These are phyloP conservation scores for Opisthocomus hoazin DNA, from an alignment of 2,113 vertebrate species.

Conservation along the genomic window DNA sequence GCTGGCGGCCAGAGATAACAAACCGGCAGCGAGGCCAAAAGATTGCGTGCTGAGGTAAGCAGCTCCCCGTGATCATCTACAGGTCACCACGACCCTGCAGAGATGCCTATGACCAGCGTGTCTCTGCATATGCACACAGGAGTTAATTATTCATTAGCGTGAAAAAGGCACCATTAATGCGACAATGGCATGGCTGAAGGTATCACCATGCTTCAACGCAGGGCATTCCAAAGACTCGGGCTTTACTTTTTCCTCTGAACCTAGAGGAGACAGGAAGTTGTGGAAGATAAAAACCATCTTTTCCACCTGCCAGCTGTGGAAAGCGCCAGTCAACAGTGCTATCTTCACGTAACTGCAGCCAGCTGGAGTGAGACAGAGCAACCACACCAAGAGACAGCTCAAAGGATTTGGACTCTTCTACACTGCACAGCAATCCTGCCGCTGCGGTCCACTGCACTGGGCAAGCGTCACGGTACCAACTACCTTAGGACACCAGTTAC, in stretches of 20 bases:
- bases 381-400: not conserved
- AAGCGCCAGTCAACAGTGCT: not conserved
- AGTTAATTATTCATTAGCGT: slow-evolving; percentile 49
- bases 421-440: not conserved
- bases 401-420: not conserved
- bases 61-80: not conserved
- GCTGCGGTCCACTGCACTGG: too few species aligned
- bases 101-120: not conserved
- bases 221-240: not conserved
- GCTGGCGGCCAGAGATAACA: slow-evolving; percentile 22
- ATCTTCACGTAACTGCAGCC: not conserved
- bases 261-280: not conserved
- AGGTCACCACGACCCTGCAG: slow-evolving; percentile 43
- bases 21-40: not conserved
- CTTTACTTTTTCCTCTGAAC: not conserved
- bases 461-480: not conserved
- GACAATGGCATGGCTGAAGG: not conserved
- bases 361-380: not conserved
- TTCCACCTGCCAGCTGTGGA: not conserved
- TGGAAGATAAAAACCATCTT: not conserved
- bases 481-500: not conserved
- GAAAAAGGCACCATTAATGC: not conserved
- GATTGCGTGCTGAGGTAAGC: slow-evolving; percentile 24
- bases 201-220: accelerated
- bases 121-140: not conserved